Evolutionary conservation across 2,797 vertebrate species (phyloP), one percentile per base, ranked within the genome.

Genomic region (Sciaenops ocellatus): DNA sequence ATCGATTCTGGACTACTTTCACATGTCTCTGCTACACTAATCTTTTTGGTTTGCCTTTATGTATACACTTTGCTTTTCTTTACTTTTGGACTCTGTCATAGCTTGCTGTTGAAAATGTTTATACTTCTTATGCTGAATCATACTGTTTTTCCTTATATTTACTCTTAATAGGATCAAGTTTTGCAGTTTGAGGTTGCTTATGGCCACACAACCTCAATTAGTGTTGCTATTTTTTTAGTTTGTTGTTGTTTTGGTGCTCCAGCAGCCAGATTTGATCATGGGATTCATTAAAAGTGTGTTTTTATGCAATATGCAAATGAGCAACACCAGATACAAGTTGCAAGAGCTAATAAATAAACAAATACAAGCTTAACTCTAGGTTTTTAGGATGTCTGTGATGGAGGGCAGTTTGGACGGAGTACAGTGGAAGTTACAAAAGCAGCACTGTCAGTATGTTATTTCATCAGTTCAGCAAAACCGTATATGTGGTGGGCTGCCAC

Each of bases 391-490:
- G 56, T 51, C 28, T 60, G 11, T 57, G 59, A 66, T 62, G 57
- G 57, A 76, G 66, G 9, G 60, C 51, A 62, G 24, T 10, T 41
- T 17, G 26, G 67, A 57, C 55, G 18, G 48, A 44, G 11, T 72
- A 62, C 50, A 76, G 42, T 83, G 26, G 17, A 78, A 20, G 34
- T 79, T 74, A 69, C 55, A 81, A 54, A 64, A 59, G 11, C 56
- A 69, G 15, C 44, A 73, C 73, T 69, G 70, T 78, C 51, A 38
- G 18, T 65, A 16, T 69, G 62, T 78, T 61, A 67, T 69, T 73
- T 83, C 41, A 76, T 87, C 47, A 42, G n/a, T 81, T 61, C 52
- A 71, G 52, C 50, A 68, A 60, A 63, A 42, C 56, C 69, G n/a
- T 60, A 46, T 69, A 42, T 69, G 64, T 67, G 57, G 28, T 57